Evolutionary conservation across 2,113 vertebrate species (phyloP).

Genomic region (Manacus vitellinus): DNA sequence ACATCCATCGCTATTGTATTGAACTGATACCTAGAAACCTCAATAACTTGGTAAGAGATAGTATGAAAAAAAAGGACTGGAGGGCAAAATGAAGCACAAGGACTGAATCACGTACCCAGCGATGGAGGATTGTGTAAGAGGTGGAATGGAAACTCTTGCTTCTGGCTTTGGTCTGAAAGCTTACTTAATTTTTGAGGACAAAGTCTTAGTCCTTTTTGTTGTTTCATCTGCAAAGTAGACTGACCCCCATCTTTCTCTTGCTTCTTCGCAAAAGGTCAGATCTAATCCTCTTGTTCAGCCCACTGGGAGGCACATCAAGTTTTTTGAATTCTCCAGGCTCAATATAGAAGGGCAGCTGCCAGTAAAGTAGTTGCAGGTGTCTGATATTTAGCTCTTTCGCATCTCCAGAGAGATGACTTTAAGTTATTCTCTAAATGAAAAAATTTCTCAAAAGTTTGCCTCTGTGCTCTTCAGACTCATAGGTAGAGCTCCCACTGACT

Average conservation of each 20-base stretch:
- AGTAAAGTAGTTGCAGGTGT: neutral
- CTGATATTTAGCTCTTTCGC: neutral
- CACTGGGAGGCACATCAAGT: neutral
- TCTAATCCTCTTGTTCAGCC: neutral
- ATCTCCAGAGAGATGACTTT: neutral
- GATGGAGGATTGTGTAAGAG: neutral
- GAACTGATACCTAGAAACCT: neutral
- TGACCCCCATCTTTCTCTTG: neutral
- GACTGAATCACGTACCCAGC: neutral
- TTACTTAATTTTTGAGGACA: neutral
- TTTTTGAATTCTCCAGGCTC: neutral
- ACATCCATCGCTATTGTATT: rapidly evolving
- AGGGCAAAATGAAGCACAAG: neutral
- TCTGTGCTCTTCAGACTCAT: neutral
- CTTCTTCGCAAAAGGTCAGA: neutral
- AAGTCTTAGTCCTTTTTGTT: neutral
- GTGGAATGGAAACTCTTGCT: neutral
- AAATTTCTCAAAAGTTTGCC: neutral
- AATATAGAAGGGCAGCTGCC: neutral
- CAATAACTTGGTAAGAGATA: neutral
- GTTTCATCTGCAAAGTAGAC: neutral
- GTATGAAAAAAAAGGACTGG: neutral
- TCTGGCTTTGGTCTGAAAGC: neutral
- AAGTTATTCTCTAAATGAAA: neutral
- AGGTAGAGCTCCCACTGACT: neutral